phyloP scores from a whole-genome alignment of 2,113 vertebrate genomes.

The Dipodomys spectabilis region DNA sequence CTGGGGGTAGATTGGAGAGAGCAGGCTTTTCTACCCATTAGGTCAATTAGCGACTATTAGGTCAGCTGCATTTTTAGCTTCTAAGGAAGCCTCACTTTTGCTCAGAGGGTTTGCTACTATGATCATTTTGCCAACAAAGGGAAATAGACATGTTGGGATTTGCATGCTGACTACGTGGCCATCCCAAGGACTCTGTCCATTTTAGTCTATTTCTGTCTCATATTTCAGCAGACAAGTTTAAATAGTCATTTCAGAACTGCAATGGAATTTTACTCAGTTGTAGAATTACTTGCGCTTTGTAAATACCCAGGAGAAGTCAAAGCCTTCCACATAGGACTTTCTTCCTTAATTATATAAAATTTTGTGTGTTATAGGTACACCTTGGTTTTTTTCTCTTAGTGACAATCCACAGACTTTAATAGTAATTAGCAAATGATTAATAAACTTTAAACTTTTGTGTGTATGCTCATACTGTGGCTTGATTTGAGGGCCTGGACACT shows the following conservation, averaged over 20 bases:
- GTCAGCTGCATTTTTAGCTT: slow-evolving; percentile 45
- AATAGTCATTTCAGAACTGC: slow-evolving; percentile 71
- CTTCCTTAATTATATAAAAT: not conserved
- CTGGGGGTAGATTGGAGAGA: not conserved
- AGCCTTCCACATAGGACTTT: not conserved
- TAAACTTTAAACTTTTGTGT: too few species aligned
- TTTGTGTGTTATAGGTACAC: not conserved
- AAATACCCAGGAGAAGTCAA: not conserved
- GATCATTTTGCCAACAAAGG: slow-evolving; percentile 49
- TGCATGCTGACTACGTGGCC: not conserved
- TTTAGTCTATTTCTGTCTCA: slow-evolving; percentile 4
- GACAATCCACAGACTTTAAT: too few species aligned
- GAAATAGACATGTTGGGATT: slow-evolving; percentile 7
- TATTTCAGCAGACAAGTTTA: slow-evolving; percentile 64
- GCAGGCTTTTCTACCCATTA: not conserved
- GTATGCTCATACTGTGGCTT: too few species aligned
- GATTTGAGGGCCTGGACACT: too few species aligned
- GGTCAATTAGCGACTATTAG: not conserved
- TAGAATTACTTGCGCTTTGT: not conserved
- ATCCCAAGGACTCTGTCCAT: slow-evolving; percentile 43
- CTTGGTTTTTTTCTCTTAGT: not conserved
- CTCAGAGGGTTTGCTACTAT: not conserved
- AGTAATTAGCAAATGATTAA: too few species aligned
- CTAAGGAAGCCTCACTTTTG: not conserved
- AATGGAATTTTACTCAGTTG: not conserved